Evolutionary conservation across 2,888 invertebrate genomes (phyloP).

Genomic region (Chrysolina americana): DNA sequence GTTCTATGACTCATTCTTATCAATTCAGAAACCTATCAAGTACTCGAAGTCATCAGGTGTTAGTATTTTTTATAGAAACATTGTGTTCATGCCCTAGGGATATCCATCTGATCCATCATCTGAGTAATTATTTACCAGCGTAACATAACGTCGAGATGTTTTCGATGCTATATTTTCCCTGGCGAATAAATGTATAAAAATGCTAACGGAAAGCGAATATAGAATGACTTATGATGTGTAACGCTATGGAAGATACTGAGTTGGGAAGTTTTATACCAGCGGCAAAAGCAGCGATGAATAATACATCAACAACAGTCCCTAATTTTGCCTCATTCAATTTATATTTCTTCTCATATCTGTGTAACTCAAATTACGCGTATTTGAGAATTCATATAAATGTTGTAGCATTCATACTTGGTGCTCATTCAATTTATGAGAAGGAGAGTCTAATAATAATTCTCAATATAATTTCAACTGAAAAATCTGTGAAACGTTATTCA

Average conservation of each 20-base stretch:
- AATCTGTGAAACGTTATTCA: too few relatives aligned
- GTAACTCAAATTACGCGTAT: too few relatives aligned
- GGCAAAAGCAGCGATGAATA: neutral
- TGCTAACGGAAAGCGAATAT: neutral
- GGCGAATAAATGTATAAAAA: neutral
- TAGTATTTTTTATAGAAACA: neutral
- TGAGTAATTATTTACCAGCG: neutral
- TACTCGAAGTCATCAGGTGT: neutral
- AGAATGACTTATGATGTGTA: neutral
- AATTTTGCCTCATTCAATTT: neutral
- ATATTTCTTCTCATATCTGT: neutral
- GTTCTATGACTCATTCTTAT: too few relatives aligned
- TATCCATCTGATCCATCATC: neutral
- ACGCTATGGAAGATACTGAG: neutral
- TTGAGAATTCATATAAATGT: too few relatives aligned
- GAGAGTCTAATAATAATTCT: too few relatives aligned
- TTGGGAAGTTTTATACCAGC: neutral
- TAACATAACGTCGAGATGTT: neutral
- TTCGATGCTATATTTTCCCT: neutral
- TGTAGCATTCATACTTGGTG: too few relatives aligned
- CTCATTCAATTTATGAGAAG: too few relatives aligned
- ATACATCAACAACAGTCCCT: neutral
- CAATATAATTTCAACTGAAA: too few relatives aligned
- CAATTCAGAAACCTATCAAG: neutral
- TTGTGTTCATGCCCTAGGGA: neutral